Percentiles rank a stretch among this genome's conserved stretches.
These are phyloP conservation scores for Drosophila trapezifrons DNA, from an alignment of 1,140 invertebrate genomes.

Conservation along the genomic window DNA sequence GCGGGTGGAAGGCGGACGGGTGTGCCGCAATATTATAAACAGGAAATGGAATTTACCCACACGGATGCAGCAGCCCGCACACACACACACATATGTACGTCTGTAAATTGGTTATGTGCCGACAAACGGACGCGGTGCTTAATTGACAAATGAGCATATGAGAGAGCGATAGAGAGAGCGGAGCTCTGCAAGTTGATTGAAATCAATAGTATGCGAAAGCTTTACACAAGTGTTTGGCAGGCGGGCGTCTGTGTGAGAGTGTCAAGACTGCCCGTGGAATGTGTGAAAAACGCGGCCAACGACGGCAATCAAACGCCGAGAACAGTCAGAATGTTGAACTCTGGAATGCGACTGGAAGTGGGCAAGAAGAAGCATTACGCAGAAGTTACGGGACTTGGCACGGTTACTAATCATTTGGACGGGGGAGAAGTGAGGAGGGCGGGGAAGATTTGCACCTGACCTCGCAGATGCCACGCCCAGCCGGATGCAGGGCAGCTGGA, in stretches of 20 bases:
- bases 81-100: slow-evolving; percentile 10
- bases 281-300: slow-evolving; percentile 81
- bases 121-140: slow-evolving; percentile 73
- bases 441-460: slow-evolving; percentile 60
- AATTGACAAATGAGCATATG: slow-evolving; percentile 75
- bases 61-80: slow-evolving; percentile 41
- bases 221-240: slow-evolving; percentile 58
- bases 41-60: slow-evolving; percentile 81
- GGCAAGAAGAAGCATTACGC: slow-evolving; percentile 22
- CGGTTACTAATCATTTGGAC: background rate
- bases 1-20: slow-evolving; percentile 12
- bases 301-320: slow-evolving; percentile 65
- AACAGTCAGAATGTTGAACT: slow-evolving; percentile 68
- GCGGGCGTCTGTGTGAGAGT: slow-evolving; percentile 30
- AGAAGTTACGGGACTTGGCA: slow-evolving; percentile 7
- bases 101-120: slow-evolving; percentile 69
- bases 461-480: slow-evolving; percentile 30
- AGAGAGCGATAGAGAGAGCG: slow-evolving; percentile 37
- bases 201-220: slow-evolving; percentile 71
- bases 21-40: slow-evolving; percentile 74
- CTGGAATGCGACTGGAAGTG: slow-evolving; percentile 63
- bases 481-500: slow-evolving; percentile 21
- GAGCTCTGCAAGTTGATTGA: slow-evolving; percentile 72
- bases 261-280: slow-evolving; percentile 64
- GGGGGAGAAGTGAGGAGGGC: background rate